Conservation (phyloP, 1,140 invertebrate species). For the Leptopilina clavipes region DNA sequence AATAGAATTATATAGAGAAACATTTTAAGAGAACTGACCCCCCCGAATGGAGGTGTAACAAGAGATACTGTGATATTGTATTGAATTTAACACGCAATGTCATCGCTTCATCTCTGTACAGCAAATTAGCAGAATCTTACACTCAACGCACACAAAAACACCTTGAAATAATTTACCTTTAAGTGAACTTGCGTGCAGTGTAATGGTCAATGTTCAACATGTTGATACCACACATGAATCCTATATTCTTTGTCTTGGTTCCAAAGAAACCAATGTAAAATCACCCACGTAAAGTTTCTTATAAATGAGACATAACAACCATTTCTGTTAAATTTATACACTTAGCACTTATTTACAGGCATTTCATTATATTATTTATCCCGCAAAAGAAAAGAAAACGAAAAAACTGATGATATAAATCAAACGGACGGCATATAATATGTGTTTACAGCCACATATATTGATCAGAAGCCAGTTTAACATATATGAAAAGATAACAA, state of each 20-base stretch:
- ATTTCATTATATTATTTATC: background rate
- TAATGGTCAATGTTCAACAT: constrained; percentile 28
- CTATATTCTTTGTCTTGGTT: constrained; percentile 12
- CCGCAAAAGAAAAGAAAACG: too few relatives aligned
- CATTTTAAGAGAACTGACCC: too few relatives aligned
- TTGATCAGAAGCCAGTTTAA: background rate
- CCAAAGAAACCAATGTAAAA: background rate
- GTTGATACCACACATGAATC: background rate
- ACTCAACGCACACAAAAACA: background rate
- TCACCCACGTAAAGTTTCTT: constrained; percentile 33
- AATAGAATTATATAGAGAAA: too few relatives aligned
- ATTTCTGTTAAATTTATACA: constrained; percentile 1
- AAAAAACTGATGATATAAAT: too few relatives aligned
- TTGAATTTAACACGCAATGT: background rate
- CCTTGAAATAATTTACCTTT: constrained; percentile 9
- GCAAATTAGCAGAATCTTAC: constrained; percentile 24
- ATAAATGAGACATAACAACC: constrained; percentile 25
- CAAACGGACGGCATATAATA: too few relatives aligned
- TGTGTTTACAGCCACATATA: background rate
- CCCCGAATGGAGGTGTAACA: background rate
- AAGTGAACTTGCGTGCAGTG: constrained; percentile 20
- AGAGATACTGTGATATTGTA: background rate
- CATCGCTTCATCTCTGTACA: background rate
- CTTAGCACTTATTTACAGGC: background rate
- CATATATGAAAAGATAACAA: background rate